A percentile compares a stretch with the other conserved stretches of the same genome.
These are phyloP conservation scores for Acrobasis consociella DNA, from an alignment of 2,888 invertebrate species.

Conservation along the genomic window DNA sequence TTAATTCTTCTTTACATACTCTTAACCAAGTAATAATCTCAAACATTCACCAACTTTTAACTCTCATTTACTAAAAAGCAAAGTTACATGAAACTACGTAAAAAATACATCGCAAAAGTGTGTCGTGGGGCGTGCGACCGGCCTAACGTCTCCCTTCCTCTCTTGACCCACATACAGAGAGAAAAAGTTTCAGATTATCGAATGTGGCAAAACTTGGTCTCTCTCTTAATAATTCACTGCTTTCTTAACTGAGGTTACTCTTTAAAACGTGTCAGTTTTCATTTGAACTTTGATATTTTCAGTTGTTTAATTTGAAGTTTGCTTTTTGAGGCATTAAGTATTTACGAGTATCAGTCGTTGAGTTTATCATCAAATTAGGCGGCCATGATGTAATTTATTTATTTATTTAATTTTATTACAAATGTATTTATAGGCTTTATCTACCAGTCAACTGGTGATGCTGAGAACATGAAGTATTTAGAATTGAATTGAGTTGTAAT, in stretches of 20 bases:
- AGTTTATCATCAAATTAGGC: background rate
- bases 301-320: background rate
- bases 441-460: too few species aligned
- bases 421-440: too few species aligned
- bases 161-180: conserved; percentile 64
- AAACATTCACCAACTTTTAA: background rate
- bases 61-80: background rate
- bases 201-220: conserved; percentile 56
- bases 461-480: too few species aligned
- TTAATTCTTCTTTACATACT: too few species aligned
- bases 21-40: background rate
- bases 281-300: background rate
- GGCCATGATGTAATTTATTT: too few species aligned
- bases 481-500: too few species aligned
- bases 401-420: too few species aligned
- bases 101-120: background rate
- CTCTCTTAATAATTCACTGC: conserved; percentile 20
- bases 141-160: conserved; percentile 41
- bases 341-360: background rate
- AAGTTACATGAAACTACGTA: conserved; percentile 2
- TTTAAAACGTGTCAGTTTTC: background rate
- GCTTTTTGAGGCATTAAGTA: background rate
- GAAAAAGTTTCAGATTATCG: conserved; percentile 70
- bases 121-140: conserved; percentile 19
- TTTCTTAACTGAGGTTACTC: background rate